A percentile compares a stretch with the other conserved stretches of the same genome.
phyloP scores from a whole-genome alignment of 2,888 invertebrate genomes.

The Melieria omissa region DNA sequence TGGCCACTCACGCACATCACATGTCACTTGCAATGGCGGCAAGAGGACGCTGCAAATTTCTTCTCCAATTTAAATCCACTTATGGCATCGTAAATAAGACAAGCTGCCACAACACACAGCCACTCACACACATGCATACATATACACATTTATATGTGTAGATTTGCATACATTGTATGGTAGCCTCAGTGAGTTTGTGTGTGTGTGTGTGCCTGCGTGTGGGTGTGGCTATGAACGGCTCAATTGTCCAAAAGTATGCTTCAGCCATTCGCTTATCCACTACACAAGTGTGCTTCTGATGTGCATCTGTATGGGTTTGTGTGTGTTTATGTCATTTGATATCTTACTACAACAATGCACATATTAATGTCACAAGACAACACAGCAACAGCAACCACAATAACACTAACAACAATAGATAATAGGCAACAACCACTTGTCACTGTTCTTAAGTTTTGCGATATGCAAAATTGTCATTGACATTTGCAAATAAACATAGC shows the following conservation, averaged over 20 bases:
- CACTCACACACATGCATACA: not conserved
- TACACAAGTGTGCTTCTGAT: not conserved
- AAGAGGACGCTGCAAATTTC: not conserved
- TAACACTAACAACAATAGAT: no score
- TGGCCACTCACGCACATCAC: not conserved
- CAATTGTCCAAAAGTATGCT: constrained; percentile 28
- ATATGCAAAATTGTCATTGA: constrained; percentile 25
- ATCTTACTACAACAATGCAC: constrained; percentile 2
- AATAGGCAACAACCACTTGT: constrained; percentile 11
- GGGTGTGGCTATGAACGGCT: not conserved
- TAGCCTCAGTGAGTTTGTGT: not conserved
- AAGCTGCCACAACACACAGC: not conserved
- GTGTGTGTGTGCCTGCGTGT: no score
- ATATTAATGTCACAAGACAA: no score
- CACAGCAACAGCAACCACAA: no score
- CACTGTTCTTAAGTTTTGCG: constrained; percentile 17
- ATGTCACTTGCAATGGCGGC: constrained; percentile 13
- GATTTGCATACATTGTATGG: not conserved
- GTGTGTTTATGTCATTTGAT: constrained; percentile 14
- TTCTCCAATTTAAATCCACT: not conserved
- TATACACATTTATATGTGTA: not conserved
- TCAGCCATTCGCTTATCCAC: constrained; percentile 18
- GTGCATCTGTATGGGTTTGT: constrained; percentile 6
- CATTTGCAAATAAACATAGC: constrained; percentile 21
- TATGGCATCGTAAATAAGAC: not conserved